phyloP scores from a whole-genome alignment of 2,888 invertebrate genomes.

The Phaonia tiefii region DNA sequence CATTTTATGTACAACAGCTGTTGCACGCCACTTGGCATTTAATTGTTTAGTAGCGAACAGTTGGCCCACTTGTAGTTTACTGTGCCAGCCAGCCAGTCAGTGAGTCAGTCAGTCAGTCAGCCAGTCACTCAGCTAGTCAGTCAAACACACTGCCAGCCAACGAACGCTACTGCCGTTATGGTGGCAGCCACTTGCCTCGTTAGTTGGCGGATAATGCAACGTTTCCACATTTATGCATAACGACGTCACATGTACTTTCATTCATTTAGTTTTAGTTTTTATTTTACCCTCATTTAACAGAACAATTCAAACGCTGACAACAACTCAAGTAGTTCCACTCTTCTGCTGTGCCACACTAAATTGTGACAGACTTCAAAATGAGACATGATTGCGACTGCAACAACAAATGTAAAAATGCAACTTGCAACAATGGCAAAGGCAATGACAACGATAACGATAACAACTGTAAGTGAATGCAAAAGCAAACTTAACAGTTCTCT shows the following conservation, averaged over 20 bases:
- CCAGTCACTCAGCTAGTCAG: background rate
- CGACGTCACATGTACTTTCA: conserved; percentile 10
- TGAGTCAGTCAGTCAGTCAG: background rate
- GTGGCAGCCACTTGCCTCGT: conserved; percentile 21
- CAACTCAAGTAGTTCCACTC: conserved; percentile 12
- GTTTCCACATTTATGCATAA: conserved; percentile 30
- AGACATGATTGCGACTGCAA: background rate
- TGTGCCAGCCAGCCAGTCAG: background rate
- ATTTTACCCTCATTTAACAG: conserved; percentile 51
- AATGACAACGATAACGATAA: conserved; percentile 15
- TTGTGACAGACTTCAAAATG: conserved; percentile 52
- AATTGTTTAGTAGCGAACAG: conserved; percentile 49
- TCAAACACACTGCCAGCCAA: background rate
- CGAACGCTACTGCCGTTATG: background rate
- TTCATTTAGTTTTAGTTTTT: conserved; percentile 27
- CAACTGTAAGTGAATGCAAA: conserved; percentile 30
- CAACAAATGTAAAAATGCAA: too few species aligned
- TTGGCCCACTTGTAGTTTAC: conserved; percentile 59
- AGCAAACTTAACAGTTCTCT: background rate
- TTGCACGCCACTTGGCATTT: conserved; percentile 58
- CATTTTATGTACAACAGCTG: conserved; percentile 41
- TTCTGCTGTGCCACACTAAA: conserved; percentile 24
- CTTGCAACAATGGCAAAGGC: conserved; percentile 32
- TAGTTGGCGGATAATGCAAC: conserved; percentile 22
- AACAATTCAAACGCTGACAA: conserved; percentile 40